Evolutionary conservation across 2,797 vertebrate genomes (phyloP), one percentile per base, ranked within the genome.

Genomic region (Myotis vivesi): DNA sequence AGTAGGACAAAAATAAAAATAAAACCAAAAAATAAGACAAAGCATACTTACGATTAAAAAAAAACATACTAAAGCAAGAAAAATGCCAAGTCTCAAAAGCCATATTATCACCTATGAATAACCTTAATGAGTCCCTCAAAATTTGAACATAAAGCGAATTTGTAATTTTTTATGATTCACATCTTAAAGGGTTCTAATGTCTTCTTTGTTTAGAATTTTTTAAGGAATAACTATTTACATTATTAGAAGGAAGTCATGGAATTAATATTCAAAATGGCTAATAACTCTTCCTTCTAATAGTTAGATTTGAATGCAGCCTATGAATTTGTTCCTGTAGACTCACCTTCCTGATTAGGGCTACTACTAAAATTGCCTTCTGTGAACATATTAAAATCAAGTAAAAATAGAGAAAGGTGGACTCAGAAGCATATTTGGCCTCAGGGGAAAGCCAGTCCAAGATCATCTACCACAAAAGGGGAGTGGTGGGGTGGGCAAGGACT

Each of bases 51-150:
- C 88, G 91, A 89, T 94, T 91, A 87, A 96, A 93, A 96, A 93
- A 96, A 96, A 98, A 95, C 53, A 90, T 1, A 97, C 77, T 87
- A 97, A 97, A 97, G 97, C 98, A 98, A 97, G 98, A 97, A 98
- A 98, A 98, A 98, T 98, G 98, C 98, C 98, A 98, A 98, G 97
- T 98, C 96, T 97, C 96, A 98, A 97, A 89, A 97, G 89, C 76
- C 95, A 83, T 86, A 68, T 41, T 85, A 77, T 89, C 55, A 87
- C 64, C 83, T 93, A 87, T 46, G 28, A 69, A 91, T 77, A 91
- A 46, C 38, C 79, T 81, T 53, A 59, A 72, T 33, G 20, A 73
- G 41, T 89, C 84, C 38, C 91, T 72, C 41, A 85, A 95, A 97
- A 93, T 96, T 97, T 96, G 59, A 94, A 95, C 95, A 94, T 83